phyloP scores from a whole-genome alignment of 2,113 vertebrate genomes.

The Nansenia antarctica region DNA sequence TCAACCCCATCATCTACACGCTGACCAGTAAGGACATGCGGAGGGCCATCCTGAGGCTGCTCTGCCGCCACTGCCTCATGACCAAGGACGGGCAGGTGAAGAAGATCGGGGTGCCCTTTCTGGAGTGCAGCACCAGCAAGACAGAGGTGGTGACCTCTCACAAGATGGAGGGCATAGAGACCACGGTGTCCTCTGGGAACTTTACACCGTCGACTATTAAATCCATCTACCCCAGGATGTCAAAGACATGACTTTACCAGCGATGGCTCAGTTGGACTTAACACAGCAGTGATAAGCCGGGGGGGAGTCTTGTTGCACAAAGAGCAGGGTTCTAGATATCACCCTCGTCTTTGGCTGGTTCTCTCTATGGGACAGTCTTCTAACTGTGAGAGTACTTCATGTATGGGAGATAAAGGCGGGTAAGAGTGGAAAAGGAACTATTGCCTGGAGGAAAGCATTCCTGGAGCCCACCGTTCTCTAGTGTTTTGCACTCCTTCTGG shows the following conservation, averaged over 20 bases:
- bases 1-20: constrained; percentile 93
- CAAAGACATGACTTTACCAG: constrained; percentile 61
- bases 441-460: background rate
- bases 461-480: background rate
- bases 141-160: constrained; percentile 74
- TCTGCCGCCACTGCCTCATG: constrained; percentile 74
- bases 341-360: background rate
- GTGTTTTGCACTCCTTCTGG: constrained; percentile 33
- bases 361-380: background rate
- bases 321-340: constrained; percentile 3
- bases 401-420: background rate
- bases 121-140: constrained; percentile 83
- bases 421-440: background rate
- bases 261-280: background rate
- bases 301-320: background rate
- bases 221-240: constrained; percentile 67
- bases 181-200: constrained; percentile 76
- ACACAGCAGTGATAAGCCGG: background rate
- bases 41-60: constrained; percentile 78
- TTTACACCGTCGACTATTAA: constrained; percentile 70
- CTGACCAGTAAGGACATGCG: constrained; percentile 89
- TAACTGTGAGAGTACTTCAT: background rate
- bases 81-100: constrained; percentile 62
- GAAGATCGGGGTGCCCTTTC: constrained; percentile 74
- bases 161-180: constrained; percentile 76